Conservation (phyloP, 2,113 vertebrate genomes). For the Amblyopsis rosae region DNA sequence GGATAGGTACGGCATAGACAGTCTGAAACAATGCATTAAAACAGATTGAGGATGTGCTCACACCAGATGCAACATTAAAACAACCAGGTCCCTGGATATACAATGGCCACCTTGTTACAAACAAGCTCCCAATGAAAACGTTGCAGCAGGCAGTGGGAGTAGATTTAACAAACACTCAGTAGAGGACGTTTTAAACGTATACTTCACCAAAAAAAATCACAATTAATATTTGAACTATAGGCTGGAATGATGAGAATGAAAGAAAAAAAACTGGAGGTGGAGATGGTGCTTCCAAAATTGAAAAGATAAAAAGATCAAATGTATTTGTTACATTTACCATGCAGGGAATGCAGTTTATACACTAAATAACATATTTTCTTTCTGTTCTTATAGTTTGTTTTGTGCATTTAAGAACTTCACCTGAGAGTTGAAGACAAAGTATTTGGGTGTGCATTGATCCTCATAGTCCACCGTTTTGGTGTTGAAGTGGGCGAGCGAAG, state of each 20-base stretch:
- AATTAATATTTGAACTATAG: too few species aligned
- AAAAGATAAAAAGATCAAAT: too few species aligned
- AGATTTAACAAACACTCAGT: too few species aligned
- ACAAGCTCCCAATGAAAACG: background rate
- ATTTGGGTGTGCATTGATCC: constrained; percentile 85
- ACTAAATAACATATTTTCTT: background rate
- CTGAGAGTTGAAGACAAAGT: constrained; percentile 94
- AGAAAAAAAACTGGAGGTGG: too few species aligned
- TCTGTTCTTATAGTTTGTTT: background rate
- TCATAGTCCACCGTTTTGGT: constrained; percentile 62
- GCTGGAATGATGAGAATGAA: too few species aligned
- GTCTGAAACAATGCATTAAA: constrained; percentile 76
- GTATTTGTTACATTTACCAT: too few species aligned
- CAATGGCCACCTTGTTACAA: background rate
- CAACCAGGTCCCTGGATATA: background rate
- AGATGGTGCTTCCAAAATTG: too few species aligned
- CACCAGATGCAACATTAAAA: constrained; percentile 5
- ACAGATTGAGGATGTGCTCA: background rate
- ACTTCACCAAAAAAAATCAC: too few species aligned
- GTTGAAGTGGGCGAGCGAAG: constrained; percentile 46
- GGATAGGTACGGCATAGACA: constrained; percentile 93
- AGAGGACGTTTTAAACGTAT: too few species aligned
- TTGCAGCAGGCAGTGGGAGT: too few species aligned
- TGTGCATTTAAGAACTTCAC: constrained; percentile 56
- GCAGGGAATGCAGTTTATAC: too few species aligned